Conservation (phyloP, 1,140 invertebrate species). For the Hypothenemus hampei region DNA sequence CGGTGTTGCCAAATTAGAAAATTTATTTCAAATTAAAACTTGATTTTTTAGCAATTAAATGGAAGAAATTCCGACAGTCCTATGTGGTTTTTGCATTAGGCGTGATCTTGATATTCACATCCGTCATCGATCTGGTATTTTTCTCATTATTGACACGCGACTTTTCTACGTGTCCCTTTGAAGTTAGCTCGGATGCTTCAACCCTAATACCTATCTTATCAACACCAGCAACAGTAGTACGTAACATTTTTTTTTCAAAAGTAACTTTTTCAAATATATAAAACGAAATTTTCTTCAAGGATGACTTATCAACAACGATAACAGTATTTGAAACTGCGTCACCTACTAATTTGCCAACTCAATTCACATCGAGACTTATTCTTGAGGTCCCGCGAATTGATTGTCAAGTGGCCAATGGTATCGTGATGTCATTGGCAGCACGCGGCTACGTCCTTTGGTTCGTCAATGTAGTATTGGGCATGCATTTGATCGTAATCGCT, state of each 20-base stretch:
- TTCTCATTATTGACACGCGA: constrained; percentile 21
- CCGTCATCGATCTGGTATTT: constrained; percentile 24
- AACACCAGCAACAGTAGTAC: background rate
- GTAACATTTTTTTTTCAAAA: background rate
- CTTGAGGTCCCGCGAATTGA: constrained; percentile 3
- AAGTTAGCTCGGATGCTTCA: background rate
- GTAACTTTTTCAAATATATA: no score
- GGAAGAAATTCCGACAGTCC: constrained; percentile 18
- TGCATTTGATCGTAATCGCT: constrained; percentile 6
- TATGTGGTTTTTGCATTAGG: constrained; percentile 12
- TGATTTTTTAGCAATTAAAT: constrained; percentile 16
- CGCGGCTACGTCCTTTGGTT: constrained; percentile 29
- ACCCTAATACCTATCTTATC: background rate
- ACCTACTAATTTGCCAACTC: background rate
- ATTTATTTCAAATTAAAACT: background rate
- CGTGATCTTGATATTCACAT: constrained; percentile 3
- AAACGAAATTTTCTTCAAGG: no score
- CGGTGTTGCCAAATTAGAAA: no score
- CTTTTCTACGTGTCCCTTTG: constrained; percentile 20
- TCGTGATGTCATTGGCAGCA: constrained; percentile 28
- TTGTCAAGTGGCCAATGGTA: constrained; percentile 20
- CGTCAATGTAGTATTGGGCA: constrained; percentile 23
- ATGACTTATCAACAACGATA: no score
- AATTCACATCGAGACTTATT: background rate
- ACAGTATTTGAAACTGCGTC: no score